These are phyloP conservation scores for Cinclus mexicanus DNA, from an alignment of 2,113 vertebrate species.

Conservation along the genomic window DNA sequence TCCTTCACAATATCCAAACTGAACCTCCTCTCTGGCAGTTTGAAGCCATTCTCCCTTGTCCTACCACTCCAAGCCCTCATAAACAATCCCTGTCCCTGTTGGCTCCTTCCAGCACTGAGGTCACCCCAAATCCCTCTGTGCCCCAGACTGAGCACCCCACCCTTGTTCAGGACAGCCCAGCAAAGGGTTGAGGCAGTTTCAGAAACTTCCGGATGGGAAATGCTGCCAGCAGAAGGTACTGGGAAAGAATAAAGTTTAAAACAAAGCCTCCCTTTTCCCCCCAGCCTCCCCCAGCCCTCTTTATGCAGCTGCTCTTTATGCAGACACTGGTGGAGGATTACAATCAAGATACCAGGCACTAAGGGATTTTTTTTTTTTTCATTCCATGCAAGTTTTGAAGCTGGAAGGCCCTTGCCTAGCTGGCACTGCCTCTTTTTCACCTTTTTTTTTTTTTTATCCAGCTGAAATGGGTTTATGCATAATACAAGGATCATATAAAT, in stretches of 20 bases:
- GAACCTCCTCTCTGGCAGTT: neutral
- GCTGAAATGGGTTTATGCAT: neutral
- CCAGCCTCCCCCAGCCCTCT: neutral
- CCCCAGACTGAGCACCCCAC: neutral
- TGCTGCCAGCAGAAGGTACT: neutral
- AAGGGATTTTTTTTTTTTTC: neutral
- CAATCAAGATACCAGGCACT: neutral
- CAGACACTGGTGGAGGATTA: neutral
- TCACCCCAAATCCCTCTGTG: neutral
- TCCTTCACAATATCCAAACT: neutral
- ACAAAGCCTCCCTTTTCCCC: neutral
- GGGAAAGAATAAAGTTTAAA: neutral
- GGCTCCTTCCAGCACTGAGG: neutral
- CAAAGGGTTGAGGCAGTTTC: rapidly evolving
- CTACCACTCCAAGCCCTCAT: neutral
- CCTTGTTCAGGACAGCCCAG: neutral
- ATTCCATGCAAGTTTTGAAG: neutral
- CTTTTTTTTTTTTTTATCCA: neutral
- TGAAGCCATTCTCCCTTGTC: neutral
- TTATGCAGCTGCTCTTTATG: neutral
- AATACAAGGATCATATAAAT: neutral
- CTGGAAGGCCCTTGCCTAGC: neutral
- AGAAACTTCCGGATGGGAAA: neutral
- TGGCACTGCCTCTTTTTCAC: neutral
- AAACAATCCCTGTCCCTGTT: neutral